These are phyloP conservation scores for Actinemys pallida DNA, from an alignment of 2,113 vertebrate genomes.

Conservation along the genomic window DNA sequence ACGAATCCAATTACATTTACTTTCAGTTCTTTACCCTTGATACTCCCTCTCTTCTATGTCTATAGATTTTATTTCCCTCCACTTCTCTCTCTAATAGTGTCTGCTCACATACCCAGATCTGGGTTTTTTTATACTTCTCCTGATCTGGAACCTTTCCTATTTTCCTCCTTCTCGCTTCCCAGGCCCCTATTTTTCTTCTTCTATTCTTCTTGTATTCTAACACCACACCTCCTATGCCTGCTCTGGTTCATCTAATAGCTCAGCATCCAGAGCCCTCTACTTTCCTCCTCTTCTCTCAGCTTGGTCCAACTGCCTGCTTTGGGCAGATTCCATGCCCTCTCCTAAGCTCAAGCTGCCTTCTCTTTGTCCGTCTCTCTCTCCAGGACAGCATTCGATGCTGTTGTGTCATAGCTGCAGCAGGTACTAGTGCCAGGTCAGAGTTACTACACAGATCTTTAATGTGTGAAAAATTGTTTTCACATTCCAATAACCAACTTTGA, in stretches of 20 bases:
- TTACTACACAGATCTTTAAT: not conserved
- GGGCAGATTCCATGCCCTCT: too few relatives aligned
- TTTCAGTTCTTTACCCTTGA: not conserved
- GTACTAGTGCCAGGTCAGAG: not conserved
- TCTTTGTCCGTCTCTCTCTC: too few relatives aligned
- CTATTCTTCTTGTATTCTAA: not conserved
- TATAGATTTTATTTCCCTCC: not conserved
- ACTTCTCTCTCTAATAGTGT: not conserved
- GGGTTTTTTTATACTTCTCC: not conserved
- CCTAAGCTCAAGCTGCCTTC: too few relatives aligned
- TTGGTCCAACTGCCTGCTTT: not conserved
- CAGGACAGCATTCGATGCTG: too few relatives aligned
- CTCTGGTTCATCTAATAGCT: not conserved
- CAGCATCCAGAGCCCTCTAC: not conserved
- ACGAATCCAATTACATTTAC: not conserved
- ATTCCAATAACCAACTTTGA: not conserved
- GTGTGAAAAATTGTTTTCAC: not conserved
- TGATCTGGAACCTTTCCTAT: not conserved
- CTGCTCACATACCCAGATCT: not conserved
- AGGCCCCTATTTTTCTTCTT: not conserved
- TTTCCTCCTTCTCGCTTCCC: not conserved
- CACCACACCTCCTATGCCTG: not conserved
- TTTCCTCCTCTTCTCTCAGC: not conserved
- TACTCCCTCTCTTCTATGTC: not conserved
- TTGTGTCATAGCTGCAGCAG: not conserved